Evolutionary conservation across 2,797 vertebrate genomes (phyloP).

Genomic region (Amphiprion clarkii): DNA sequence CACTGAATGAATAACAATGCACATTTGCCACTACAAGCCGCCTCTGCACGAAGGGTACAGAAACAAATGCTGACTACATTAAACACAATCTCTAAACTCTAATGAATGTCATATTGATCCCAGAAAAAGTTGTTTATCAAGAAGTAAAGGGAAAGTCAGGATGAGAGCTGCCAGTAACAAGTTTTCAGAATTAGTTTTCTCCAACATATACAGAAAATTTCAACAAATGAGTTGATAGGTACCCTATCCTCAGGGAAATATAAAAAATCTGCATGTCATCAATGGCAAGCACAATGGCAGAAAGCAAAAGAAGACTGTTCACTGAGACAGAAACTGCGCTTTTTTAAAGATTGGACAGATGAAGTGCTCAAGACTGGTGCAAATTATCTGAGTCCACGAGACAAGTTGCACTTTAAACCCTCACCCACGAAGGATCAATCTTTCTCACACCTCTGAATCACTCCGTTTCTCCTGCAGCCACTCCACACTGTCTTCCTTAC

Average conservation of each 20-base stretch:
- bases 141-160: conserved; percentile 10
- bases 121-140: conserved; percentile 14
- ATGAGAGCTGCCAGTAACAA: not conserved
- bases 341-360: conserved; percentile 37
- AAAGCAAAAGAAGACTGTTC: not conserved
- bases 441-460: conserved; percentile 42
- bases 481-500: conserved; percentile 46
- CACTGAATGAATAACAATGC: conserved; percentile 22
- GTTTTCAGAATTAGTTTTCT: not conserved
- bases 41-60: not conserved
- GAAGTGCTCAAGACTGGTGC: conserved; percentile 28
- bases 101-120: conserved; percentile 45
- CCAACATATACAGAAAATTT: not conserved
- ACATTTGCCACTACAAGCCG: conserved; percentile 13
- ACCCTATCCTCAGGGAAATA: not conserved
- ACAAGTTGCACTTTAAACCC: conserved; percentile 55
- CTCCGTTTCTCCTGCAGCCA: conserved; percentile 38
- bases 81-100: conserved; percentile 18
- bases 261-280: conserved; percentile 25
- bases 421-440: conserved; percentile 50
- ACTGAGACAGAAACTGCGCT: conserved; percentile 15
- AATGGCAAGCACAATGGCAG: not conserved
- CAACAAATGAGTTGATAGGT: not conserved
- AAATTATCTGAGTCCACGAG: conserved; percentile 51
- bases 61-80: conserved; percentile 27